Conservation (phyloP, 2,797 vertebrate genomes). For the Helicolenus hilgendorfi region DNA sequence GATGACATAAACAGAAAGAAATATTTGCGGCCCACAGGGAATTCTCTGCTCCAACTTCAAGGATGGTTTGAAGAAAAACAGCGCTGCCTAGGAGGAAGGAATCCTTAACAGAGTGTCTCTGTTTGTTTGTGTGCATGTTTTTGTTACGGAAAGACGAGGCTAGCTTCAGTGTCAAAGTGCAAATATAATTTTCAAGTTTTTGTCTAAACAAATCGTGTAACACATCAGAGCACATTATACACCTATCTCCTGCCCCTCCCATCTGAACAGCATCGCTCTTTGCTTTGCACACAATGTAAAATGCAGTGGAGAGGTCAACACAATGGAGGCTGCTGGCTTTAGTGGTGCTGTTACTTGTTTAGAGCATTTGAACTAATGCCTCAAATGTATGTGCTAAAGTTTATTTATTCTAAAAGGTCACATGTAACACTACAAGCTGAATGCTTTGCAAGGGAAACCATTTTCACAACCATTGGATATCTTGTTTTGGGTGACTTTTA, state of each 20-base stretch:
- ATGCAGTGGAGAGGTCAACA: not conserved
- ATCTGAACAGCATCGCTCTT: not conserved
- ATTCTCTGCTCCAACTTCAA: conserved; percentile 5
- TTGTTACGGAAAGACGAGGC: not conserved
- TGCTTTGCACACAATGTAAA: not conserved
- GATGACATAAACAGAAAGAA: not conserved
- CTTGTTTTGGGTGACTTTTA: not conserved
- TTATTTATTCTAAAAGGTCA: not conserved
- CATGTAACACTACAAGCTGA: not conserved
- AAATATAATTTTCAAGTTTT: not conserved
- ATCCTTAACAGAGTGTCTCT: not conserved
- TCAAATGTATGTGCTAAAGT: not conserved
- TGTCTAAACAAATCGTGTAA: not conserved
- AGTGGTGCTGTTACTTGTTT: not conserved
- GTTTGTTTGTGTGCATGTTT: not conserved
- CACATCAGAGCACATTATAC: not conserved
- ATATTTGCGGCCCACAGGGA: conserved; percentile 23
- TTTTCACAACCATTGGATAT: not conserved
- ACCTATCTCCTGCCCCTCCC: not conserved
- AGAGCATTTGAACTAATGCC: not conserved
- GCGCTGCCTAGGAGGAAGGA: not conserved
- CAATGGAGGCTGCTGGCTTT: not conserved
- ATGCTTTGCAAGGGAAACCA: not conserved
- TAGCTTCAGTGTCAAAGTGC: not conserved
- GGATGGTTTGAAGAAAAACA: not conserved